Evolutionary conservation across 2,113 vertebrate genomes (phyloP), one percentile per base, ranked within the genome.

Genomic region (Craseonycteris thonglongyai): DNA sequence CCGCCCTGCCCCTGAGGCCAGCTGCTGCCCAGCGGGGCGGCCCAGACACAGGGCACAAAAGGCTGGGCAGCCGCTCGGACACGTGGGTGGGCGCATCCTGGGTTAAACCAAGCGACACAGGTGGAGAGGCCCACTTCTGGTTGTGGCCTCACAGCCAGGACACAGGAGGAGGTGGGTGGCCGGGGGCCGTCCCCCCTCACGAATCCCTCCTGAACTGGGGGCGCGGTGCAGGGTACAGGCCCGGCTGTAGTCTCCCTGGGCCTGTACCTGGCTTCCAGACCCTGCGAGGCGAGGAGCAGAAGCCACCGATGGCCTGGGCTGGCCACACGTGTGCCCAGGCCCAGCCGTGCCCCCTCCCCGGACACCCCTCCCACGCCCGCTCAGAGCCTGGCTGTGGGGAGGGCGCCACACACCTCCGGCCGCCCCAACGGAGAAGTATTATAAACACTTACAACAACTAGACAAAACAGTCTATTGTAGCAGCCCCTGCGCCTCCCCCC

Each of bases 391-490:
- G 78, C 42, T 45, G 0, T 33, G n/a, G 3, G 10, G 2, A 1
- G 54, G 51, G 87, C 51, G 79, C 35, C 2, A 90, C 95, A 86
- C 93, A 95, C 97, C 93, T 96, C 95, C 51, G 35, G 93, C 84
- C 6, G 82, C 89, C 88, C 88, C 68, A 47, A 90, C 33, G 49
- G 89, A 94, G 94, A 95, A 90, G 94, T 92, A 97, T 97, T 98
- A 88, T 96, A 98, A 98, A 98, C 97, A 96, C 96, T 97, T 88
- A 94, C 88, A 95, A 95, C 95, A 88, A 90, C 6, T 94, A 98
- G 98, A 98, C 98, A 98, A 97, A 98, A 98, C 98, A 98, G 98
- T 97, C 96, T 97, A 97, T 96, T 97, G 98, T 96, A 97, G 97
- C 87, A 0, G 90, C 96, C 22, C 58, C 66, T 51, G 51, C 8